Evolutionary conservation across 1,140 invertebrate genomes (phyloP).

Genomic region (Aphaenogaster ashmeadi): DNA sequence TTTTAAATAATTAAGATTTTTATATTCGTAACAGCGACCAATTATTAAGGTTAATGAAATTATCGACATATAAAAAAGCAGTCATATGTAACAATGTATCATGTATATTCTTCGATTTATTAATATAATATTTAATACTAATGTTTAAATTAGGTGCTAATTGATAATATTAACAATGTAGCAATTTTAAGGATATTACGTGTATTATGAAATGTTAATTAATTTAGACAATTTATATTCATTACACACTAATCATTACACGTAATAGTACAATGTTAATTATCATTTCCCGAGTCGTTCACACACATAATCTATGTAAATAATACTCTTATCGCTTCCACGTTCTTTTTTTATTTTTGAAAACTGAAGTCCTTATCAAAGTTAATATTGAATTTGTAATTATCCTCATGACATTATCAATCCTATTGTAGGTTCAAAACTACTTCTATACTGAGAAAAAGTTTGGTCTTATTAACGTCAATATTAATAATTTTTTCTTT

Average conservation of each 20-base stretch:
- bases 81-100: not conserved
- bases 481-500: not conserved
- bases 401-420: not conserved
- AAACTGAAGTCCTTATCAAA: not conserved
- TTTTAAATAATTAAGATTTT: conserved; percentile 14
- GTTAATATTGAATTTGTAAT: not conserved
- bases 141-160: not conserved
- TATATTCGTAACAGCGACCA: conserved; percentile 7
- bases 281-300: not conserved
- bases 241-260: not conserved
- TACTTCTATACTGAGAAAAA: not conserved
- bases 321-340: not conserved
- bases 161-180: not conserved
- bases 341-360: not conserved
- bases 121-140: not conserved
- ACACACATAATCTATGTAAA: not conserved
- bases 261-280: not conserved
- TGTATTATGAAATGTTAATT: not conserved
- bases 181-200: not conserved
- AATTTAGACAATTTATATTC: conserved; percentile 8
- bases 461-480: not conserved
- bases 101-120: not conserved
- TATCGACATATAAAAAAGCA: not conserved
- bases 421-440: not conserved
- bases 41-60: not conserved